Conservation (phyloP, 2,797 vertebrate species). For the Ptychobarbus kaznakovi region DNA sequence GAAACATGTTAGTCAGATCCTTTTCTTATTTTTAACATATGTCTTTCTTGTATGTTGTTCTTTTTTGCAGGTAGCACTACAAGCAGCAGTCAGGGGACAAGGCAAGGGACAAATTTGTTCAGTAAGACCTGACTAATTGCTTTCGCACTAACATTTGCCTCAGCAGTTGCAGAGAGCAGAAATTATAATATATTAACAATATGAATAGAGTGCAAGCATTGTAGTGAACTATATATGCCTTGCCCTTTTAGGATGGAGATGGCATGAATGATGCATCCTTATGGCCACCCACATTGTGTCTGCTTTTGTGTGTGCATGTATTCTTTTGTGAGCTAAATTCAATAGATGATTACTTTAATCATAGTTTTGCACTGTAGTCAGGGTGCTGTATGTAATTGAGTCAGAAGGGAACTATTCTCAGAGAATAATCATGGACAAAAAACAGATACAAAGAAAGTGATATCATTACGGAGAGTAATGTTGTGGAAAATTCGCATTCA, state of each 20-base stretch:
- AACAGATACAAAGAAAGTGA: constrained; percentile 19
- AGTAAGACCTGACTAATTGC: constrained; percentile 83
- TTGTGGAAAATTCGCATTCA: constrained; percentile 5
- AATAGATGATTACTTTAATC: constrained; percentile 40
- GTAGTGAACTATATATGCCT: not conserved
- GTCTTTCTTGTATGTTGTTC: constrained; percentile 31
- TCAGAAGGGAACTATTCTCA: constrained; percentile 15
- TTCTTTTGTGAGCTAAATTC: constrained; percentile 9
- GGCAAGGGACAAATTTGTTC: constrained; percentile 91
- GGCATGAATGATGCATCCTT: not conserved
- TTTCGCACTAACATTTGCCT: constrained; percentile 69
- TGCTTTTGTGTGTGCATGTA: constrained; percentile 16
- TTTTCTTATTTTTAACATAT: constrained; percentile 18
- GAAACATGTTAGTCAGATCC: constrained; percentile 17
- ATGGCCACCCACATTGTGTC: constrained; percentile 21
- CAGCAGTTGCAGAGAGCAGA: constrained; percentile 54
- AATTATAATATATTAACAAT: constrained; percentile 69
- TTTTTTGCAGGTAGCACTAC: constrained; percentile 81
- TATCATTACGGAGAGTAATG: constrained; percentile 24
- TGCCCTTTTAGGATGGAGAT: constrained; percentile 1
- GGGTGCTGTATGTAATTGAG: constrained; percentile 15
- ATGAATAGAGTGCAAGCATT: constrained; percentile 23
- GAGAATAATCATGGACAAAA: constrained; percentile 7
- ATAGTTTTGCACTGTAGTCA: constrained; percentile 24
- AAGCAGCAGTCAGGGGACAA: constrained; percentile 86